A percentile compares a stretch with the other conserved stretches of the same genome.
phyloP scores from a whole-genome alignment of 2,113 vertebrate genomes.

The Pleuronectes platessa region DNA sequence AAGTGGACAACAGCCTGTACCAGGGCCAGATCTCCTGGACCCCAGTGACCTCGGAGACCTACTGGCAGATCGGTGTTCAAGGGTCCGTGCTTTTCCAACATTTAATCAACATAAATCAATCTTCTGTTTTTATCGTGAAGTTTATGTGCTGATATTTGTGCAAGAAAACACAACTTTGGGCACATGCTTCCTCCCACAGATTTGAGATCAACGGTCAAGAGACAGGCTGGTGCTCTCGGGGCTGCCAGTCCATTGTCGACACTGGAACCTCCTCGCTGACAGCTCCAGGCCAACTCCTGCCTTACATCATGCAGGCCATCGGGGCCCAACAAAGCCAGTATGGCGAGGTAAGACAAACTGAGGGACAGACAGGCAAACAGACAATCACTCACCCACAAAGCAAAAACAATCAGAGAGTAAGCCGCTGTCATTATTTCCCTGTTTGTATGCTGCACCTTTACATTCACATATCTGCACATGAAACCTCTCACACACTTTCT shows the following conservation, averaged over 20 bases:
- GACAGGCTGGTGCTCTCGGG: conserved; percentile 69
- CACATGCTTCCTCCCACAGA: conserved; percentile 42
- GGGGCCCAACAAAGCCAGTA: conserved; percentile 70
- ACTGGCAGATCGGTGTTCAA: conserved; percentile 72
- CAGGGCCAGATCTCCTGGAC: conserved; percentile 70
- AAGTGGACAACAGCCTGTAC: conserved; percentile 55
- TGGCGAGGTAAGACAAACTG: conserved; percentile 62
- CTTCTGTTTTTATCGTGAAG: not conserved
- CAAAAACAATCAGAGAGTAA: not conserved
- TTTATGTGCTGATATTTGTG: not conserved
- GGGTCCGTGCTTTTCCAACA: conserved; percentile 47
- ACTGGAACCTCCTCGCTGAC: conserved; percentile 78
- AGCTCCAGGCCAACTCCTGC: conserved; percentile 57
- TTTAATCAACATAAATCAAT: not conserved
- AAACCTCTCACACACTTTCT: not conserved
- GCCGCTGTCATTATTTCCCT: not conserved
- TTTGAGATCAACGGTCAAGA: conserved; percentile 67
- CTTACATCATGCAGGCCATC: conserved; percentile 67
- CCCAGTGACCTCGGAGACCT: conserved; percentile 67
- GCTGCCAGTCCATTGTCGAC: conserved; percentile 80
- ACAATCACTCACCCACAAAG: too few species aligned
- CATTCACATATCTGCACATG: not conserved
- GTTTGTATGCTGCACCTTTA: not conserved
- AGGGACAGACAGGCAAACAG: not conserved
- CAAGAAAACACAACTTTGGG: not conserved